Percentiles rank a stretch among this genome's conserved stretches.
These are phyloP conservation scores for Heliothis subflexa DNA, from an alignment of 1,140 invertebrate genomes.

Conservation along the genomic window DNA sequence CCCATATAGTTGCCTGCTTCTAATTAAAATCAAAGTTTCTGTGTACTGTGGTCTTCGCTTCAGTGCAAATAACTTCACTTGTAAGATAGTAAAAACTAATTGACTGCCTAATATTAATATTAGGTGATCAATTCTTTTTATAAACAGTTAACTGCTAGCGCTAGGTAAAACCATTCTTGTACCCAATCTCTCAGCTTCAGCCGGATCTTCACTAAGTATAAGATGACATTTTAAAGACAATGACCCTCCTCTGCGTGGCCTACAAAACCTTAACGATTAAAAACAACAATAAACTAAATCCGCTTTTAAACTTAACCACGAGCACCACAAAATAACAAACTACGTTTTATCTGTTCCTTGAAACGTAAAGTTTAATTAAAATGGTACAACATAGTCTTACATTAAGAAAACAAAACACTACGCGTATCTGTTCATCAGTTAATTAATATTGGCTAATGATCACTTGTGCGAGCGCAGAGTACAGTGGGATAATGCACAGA, in stretches of 20 bases:
- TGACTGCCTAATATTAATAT: too few relatives aligned
- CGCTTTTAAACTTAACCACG: neutral
- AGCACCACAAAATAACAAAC: neutral
- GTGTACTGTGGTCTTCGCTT: too few relatives aligned
- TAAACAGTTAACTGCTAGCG: too few relatives aligned
- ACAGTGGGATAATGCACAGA: neutral
- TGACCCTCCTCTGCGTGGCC: neutral
- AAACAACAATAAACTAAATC: neutral
- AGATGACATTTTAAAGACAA: neutral
- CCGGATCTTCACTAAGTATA: too few relatives aligned
- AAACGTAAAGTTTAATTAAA: slow-evolving; percentile 16
- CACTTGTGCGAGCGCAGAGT: neutral
- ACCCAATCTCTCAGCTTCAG: too few relatives aligned
- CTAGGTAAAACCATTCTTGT: too few relatives aligned
- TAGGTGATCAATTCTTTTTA: too few relatives aligned
- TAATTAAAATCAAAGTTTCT: too few relatives aligned
- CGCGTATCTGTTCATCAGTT: slow-evolving; percentile 29
- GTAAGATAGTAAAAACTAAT: too few relatives aligned
- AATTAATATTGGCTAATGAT: slow-evolving; percentile 34
- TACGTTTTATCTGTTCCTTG: neutral
- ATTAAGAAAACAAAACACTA: slow-evolving; percentile 19
- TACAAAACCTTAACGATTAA: neutral
- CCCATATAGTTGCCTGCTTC: too few relatives aligned
- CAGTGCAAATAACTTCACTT: too few relatives aligned
- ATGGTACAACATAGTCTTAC: slow-evolving; percentile 3